Percentiles rank a stretch among this genome's conserved stretches.
These are phyloP conservation scores for Ornithorhynchus anatinus DNA, from an alignment of 2,113 vertebrate genomes.

Conservation along the genomic window DNA sequence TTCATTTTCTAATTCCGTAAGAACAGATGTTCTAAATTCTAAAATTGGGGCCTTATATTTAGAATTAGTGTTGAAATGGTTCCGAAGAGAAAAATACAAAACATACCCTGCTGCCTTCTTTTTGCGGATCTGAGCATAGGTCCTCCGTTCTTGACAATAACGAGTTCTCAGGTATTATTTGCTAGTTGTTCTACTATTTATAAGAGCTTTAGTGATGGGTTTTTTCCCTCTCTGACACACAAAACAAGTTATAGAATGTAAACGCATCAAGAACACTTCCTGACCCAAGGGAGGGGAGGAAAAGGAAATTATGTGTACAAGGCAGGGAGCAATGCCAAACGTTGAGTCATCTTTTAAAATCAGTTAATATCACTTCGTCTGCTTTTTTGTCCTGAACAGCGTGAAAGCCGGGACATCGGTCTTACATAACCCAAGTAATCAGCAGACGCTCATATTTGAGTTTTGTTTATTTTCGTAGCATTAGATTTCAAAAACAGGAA, in stretches of 20 bases:
- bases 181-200: not conserved
- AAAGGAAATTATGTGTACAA: conserved; percentile 75
- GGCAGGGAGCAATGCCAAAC: conserved; percentile 61
- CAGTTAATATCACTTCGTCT: conserved; percentile 57
- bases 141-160: no score
- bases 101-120: no score
- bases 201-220: conserved; percentile 39
- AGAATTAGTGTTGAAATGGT: no score
- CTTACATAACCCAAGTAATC: conserved; percentile 40
- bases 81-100: no score
- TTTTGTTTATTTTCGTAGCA: no score
- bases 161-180: not conserved
- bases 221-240: conserved; percentile 31
- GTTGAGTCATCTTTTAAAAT: conserved; percentile 74
- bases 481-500: no score
- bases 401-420: conserved; percentile 11
- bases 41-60: no score
- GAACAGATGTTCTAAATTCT: no score
- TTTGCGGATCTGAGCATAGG: no score
- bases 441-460: no score
- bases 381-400: conserved; percentile 41
- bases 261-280: conserved; percentile 69
- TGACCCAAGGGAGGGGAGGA: conserved; percentile 72
- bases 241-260: conserved; percentile 58
- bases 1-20: no score